Percentiles rank a stretch among this genome's conserved stretches.
phyloP scores from a whole-genome alignment of 2,888 invertebrate species.

The Mesoligia furuncula region DNA sequence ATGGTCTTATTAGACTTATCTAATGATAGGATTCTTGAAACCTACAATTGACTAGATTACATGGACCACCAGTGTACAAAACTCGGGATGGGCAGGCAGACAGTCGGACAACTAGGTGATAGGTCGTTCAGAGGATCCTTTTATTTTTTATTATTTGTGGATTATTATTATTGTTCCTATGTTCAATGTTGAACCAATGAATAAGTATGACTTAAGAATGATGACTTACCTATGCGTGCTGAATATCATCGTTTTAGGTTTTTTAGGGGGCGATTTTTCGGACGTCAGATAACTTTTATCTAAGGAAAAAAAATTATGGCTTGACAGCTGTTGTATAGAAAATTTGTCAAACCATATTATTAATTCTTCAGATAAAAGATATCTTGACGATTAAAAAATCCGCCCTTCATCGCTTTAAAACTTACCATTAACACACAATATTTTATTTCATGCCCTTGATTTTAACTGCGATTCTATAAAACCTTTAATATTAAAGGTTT shows the following conservation, averaged over 20 bases:
- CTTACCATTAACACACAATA: background rate
- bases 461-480: conserved; percentile 1
- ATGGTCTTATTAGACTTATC: background rate
- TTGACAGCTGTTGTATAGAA: background rate
- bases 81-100: background rate
- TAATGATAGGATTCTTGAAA: background rate
- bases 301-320: background rate
- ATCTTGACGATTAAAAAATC: background rate
- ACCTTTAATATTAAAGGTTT: background rate
- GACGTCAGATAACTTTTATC: background rate
- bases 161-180: background rate
- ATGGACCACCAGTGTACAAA: background rate
- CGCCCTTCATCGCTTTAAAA: background rate
- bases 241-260: background rate
- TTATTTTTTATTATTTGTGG: background rate
- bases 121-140: background rate
- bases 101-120: background rate
- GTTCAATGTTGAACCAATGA: background rate
- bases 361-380: background rate
- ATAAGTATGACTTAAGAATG: background rate
- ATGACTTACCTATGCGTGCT: background rate
- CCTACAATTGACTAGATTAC: background rate
- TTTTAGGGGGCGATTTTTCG: background rate
- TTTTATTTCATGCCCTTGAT: conserved; percentile 2
- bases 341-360: background rate